Evolutionary conservation across 2,113 vertebrate genomes (phyloP).

Genomic region (Poeciliopsis prolifica): DNA sequence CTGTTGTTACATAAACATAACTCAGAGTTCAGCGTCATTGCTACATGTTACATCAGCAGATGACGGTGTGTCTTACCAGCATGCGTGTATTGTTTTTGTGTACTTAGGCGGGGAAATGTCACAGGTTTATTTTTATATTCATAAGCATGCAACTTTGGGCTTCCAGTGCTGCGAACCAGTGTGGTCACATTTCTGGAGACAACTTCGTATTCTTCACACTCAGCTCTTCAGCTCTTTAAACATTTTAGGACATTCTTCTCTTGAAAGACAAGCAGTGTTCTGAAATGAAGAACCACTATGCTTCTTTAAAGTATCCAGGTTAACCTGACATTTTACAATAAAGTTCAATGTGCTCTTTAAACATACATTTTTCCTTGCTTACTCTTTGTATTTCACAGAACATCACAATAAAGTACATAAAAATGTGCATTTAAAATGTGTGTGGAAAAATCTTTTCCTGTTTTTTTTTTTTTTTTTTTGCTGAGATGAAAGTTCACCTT

Average conservation of each 20-base stretch:
- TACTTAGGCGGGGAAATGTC: slow-evolving; percentile 8
- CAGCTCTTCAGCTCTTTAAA: slow-evolving; percentile 14
- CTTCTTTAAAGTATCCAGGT: neutral
- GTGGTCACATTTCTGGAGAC: slow-evolving; percentile 53
- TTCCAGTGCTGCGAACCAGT: slow-evolving; percentile 47
- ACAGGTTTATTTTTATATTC: neutral
- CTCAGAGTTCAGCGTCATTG: slow-evolving; percentile 9
- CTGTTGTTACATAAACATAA: slow-evolving; percentile 25
- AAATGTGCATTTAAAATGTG: neutral
- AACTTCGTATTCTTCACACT: neutral
- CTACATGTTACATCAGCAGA: slow-evolving; percentile 27
- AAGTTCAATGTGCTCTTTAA: too few species aligned
- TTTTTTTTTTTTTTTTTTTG: slow-evolving; percentile 4
- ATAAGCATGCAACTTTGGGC: neutral
- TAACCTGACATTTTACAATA: neutral
- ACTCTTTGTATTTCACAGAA: neutral
- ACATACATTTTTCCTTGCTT: neutral
- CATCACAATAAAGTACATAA: neutral
- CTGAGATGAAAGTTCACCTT: slow-evolving; percentile 49
- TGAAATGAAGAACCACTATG: slow-evolving; percentile 10
- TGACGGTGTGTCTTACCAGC: neutral
- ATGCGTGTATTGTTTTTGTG: slow-evolving; percentile 24
- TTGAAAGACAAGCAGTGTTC: neutral
- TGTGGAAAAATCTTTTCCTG: neutral
- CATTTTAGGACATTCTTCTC: slow-evolving; percentile 23